These are phyloP conservation scores for Electrophaes corylata DNA, from an alignment of 2,888 invertebrate genomes.

Conservation along the genomic window DNA sequence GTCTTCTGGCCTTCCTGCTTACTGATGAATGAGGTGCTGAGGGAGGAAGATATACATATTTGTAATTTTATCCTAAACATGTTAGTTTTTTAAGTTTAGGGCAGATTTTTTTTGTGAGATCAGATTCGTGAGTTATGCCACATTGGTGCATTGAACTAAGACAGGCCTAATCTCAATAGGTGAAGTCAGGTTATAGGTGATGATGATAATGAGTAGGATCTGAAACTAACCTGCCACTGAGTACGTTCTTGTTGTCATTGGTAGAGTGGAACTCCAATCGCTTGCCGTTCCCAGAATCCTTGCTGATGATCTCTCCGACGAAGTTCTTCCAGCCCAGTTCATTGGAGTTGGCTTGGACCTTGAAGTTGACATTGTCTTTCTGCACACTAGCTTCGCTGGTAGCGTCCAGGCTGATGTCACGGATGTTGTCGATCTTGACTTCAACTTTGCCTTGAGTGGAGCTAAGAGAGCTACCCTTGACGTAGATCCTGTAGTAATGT, in stretches of 20 bases:
- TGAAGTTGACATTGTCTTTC: constrained; percentile 87
- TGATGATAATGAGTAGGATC: background rate
- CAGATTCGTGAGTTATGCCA: too few relatives aligned
- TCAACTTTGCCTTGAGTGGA: constrained; percentile 85
- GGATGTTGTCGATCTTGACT: constrained; percentile 79
- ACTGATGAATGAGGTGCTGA: constrained; percentile 87
- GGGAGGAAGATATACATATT: constrained; percentile 25
- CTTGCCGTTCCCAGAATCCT: constrained; percentile 84
- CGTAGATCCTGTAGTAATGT: constrained; percentile 55
- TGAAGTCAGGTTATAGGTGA: too few relatives aligned
- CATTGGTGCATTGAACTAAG: too few relatives aligned
- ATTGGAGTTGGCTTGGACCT: constrained; percentile 85
- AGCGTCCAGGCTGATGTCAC: constrained; percentile 81
- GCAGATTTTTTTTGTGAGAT: too few relatives aligned
- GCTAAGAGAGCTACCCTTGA: constrained; percentile 72
- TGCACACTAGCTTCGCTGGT: constrained; percentile 82
- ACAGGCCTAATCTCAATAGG: too few relatives aligned
- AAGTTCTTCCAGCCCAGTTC: constrained; percentile 87
- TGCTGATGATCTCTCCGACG: constrained; percentile 86
- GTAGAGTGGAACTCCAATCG: constrained; percentile 86
- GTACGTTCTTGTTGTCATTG: constrained; percentile 86
- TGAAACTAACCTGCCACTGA: constrained; percentile 86
- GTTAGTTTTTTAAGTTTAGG: too few relatives aligned
- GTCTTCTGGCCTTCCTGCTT: constrained; percentile 89
- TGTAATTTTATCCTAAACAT: too few relatives aligned